Evolutionary conservation across 2,113 vertebrate genomes (phyloP), one percentile per base, ranked within the genome.

Genomic region (Oncorhynchus clarkii): DNA sequence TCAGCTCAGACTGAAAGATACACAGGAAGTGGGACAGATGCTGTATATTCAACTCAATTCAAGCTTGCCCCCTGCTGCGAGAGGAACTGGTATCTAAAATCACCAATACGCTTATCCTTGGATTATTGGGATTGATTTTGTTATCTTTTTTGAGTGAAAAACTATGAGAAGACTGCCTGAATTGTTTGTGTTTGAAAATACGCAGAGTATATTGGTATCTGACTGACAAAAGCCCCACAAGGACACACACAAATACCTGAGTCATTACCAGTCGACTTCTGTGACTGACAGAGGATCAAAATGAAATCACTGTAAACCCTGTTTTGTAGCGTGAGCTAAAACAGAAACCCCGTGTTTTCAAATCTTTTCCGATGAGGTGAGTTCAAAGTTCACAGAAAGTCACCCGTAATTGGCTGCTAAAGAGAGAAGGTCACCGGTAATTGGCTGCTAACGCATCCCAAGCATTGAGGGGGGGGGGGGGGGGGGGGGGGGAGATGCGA

Each of bases 361-460:
- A 39, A 68, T 62, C 49, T 49, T 49, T 66, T 34, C 34, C 77
- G 1, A 68, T 67, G 78, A 67, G 72, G 73, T 69, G 77, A 70
- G 80, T 69, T 79, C 57, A 60, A 78, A 82, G 70, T 76, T 78
- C 80, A 80, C 65, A 34, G 68, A 81, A 82, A 83, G 84, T 84
- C 78, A 78, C 2, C 5, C 14, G 48, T 79, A 82, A 82, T 82
- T 80, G 66, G 73, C 39, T 69, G 68, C 73, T 83, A 73, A 86
- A 82, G 78, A 80, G 60, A 34, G 70, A 81, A 82, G 85, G 84
- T 84, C 79, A 78, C 2, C 4, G 16, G 48, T 79, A 82, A 83
- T 82, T 80, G 66, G 73, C 31, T 69, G 68, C 73, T 83, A 73
- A 86, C 82, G 78, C 88, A 82, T 77, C 12, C 81, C 75, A 12